Percentiles rank a stretch among this genome's conserved stretches.
Conservation (phyloP, 2,888 invertebrate genomes). For the Thalpophila matura region DNA sequence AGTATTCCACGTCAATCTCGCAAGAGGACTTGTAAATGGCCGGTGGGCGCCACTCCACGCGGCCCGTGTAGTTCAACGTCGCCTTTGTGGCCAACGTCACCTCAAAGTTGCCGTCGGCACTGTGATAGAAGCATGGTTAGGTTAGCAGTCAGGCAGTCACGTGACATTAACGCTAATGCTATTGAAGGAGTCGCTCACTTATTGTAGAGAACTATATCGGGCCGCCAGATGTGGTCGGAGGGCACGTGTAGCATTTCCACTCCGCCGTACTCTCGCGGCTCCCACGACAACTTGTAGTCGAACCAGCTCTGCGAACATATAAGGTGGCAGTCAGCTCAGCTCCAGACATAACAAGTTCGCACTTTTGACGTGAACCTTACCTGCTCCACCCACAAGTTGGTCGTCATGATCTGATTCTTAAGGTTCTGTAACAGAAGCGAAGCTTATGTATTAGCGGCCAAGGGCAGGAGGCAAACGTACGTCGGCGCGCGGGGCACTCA, state of each 20-base stretch:
- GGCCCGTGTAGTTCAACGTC: constrained; percentile 96
- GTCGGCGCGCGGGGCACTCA: constrained; percentile 88
- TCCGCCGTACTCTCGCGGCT: constrained; percentile 98
- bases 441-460: constrained; percentile 1
- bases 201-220: constrained; percentile 98
- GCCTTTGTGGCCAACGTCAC: constrained; percentile 97
- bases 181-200: constrained; percentile 92
- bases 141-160: too few species aligned
- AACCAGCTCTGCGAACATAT: constrained; percentile 94
- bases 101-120: constrained; percentile 98
- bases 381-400: constrained; percentile 97
- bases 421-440: constrained; percentile 93
- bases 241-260: constrained; percentile 99
- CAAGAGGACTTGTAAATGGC: constrained; percentile 98
- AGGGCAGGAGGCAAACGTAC: neutral
- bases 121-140: constrained; percentile 76
- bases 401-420: constrained; percentile 98
- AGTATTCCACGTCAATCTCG: constrained; percentile 97
- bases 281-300: constrained; percentile 98
- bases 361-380: constrained; percentile 64
- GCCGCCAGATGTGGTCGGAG: constrained; percentile 98
- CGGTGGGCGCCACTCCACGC: constrained; percentile 98
- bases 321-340: neutral
- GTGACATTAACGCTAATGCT: neutral
- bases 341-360: neutral